phyloP scores from a whole-genome alignment of 1,140 invertebrate genomes.

The Zaprionus africanus region DNA sequence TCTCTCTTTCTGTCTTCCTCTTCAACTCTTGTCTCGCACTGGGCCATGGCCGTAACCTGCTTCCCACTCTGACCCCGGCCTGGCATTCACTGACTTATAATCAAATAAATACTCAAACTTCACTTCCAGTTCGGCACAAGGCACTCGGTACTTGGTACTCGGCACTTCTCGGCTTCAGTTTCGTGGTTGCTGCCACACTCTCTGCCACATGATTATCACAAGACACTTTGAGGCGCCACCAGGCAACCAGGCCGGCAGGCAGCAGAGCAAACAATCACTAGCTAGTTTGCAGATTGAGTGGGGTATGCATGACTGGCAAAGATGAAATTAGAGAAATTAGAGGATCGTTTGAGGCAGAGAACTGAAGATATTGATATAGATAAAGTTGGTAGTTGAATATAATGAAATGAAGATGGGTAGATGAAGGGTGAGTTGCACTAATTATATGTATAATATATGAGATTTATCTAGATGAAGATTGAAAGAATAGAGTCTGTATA shows the following conservation, averaged over 20 bases:
- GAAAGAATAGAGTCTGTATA: background rate
- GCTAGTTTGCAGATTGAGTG: background rate
- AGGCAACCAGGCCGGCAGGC: background rate
- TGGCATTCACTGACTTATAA: conserved; percentile 52
- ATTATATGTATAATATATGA: background rate
- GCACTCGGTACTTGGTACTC: background rate
- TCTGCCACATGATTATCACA: conserved; percentile 63
- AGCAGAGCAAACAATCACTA: conserved; percentile 9
- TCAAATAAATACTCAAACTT: conserved; percentile 65
- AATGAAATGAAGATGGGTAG: background rate
- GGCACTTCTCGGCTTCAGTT: background rate
- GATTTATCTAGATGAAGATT: too few species aligned
- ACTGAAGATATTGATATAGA: background rate
- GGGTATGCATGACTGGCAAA: background rate
- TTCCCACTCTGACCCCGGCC: background rate
- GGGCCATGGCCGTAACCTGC: conserved; percentile 15
- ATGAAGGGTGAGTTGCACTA: background rate
- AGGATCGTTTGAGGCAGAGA: background rate
- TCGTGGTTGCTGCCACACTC: conserved; percentile 15
- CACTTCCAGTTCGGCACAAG: background rate
- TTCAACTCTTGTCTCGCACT: background rate
- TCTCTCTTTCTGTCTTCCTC: background rate
- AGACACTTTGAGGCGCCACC: conserved; percentile 38
- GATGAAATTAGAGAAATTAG: background rate
- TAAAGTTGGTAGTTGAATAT: too few species aligned